Evolutionary conservation across 2,113 vertebrate genomes (phyloP).

Genomic region (Podarcis raffonei): DNA sequence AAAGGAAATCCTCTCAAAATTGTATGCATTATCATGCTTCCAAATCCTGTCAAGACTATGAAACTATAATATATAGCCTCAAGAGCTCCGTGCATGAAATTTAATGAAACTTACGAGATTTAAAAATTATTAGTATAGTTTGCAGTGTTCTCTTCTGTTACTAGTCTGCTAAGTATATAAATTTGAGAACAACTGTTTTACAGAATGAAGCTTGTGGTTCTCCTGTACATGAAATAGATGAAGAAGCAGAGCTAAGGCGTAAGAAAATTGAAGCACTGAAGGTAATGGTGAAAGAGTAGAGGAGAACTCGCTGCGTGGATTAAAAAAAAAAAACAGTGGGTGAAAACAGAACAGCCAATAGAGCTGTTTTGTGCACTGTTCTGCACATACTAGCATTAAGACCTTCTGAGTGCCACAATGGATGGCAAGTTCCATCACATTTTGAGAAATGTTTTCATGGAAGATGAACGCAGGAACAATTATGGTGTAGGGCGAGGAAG

Average conservation of each 20-base stretch:
- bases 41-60: neutral
- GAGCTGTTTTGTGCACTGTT: neutral
- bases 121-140: neutral
- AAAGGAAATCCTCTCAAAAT: neutral
- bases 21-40: neutral
- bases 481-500: neutral
- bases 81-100: neutral
- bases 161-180: neutral
- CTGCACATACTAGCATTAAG: neutral
- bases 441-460: neutral
- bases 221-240: conserved; percentile 84
- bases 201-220: conserved; percentile 78
- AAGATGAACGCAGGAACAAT: neutral
- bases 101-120: too few species aligned
- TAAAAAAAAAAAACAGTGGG: neutral
- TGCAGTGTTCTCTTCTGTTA: fast-evolving
- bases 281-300: conserved; percentile 66
- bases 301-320: neutral
- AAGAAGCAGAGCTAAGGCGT: conserved; percentile 84
- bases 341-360: neutral
- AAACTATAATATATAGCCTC: neutral
- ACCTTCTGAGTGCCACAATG: neutral
- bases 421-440: neutral
- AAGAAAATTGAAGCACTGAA: conserved; percentile 91
- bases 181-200: conserved; percentile 40